Percentiles rank a stretch among this genome's conserved stretches.
These are phyloP conservation scores for Passer montanus DNA, from an alignment of 2,113 vertebrate genomes.

Conservation along the genomic window DNA sequence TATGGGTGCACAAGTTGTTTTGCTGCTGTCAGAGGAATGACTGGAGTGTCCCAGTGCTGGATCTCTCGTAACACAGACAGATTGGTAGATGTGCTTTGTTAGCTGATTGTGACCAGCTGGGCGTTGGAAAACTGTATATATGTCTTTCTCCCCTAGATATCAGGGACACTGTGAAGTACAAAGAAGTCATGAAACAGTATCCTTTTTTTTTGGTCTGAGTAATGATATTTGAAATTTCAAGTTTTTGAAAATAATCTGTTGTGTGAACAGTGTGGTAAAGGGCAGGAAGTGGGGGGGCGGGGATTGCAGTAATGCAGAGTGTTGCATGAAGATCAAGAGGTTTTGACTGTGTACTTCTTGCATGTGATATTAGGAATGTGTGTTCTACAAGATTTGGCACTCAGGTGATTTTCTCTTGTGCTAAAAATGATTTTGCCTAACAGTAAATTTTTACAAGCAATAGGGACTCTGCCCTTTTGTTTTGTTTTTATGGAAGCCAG, in stretches of 20 bases:
- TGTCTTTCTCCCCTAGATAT: conserved; percentile 79
- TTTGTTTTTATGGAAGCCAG: background rate
- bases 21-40: background rate
- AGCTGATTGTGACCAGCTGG: background rate
- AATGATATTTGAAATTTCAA: background rate
- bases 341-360: background rate
- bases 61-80: background rate
- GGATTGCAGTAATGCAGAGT: background rate
- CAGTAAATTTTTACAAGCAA: background rate
- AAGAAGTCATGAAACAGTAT: conserved; percentile 99
- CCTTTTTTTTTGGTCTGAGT: conserved; percentile 62
- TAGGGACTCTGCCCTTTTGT: background rate
- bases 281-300: too few relatives aligned
- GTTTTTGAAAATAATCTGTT: background rate
- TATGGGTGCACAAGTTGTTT: accelerated
- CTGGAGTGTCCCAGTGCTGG: background rate
- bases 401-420: background rate
- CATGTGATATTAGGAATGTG: background rate
- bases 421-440: background rate
- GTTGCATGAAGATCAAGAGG: accelerated
- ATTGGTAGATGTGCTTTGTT: background rate
- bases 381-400: background rate
- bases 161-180: conserved; percentile 96
- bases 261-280: accelerated
- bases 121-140: background rate